Evolutionary conservation across 2,888 invertebrate species (phyloP), one percentile per base, ranked within the genome.

Genomic region (Eupithecia insigniata): DNA sequence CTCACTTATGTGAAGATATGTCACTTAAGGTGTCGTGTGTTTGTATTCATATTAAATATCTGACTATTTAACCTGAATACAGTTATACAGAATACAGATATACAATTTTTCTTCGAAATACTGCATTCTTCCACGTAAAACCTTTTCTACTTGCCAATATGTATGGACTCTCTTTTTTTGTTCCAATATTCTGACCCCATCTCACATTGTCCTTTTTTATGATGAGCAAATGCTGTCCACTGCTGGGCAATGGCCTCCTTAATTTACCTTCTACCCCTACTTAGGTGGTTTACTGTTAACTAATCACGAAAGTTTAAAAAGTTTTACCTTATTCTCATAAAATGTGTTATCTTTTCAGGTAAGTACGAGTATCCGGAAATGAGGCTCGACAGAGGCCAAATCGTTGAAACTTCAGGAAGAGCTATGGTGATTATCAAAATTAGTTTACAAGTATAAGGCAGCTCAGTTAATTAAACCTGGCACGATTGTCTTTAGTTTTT

Each of bases 261-360:
- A 12, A 12, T 34, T 7, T 18, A 34, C n/a, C n/a, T n/a, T n/a
- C n/a, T n/a, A n/a, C n/a, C n/a, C n/a, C n/a, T n/a, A n/a, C n/a
- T n/a, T n/a, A n/a, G n/a, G n/a, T n/a, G n/a, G n/a, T n/a, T n/a
- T n/a, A n/a, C n/a, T n/a, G n/a, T n/a, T n/a, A n/a, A n/a, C n/a
- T n/a, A n/a, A n/a, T n/a, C n/a, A n/a, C n/a, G n/a, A n/a, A n/a
- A n/a, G n/a, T n/a, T n/a, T n/a, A n/a, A n/a, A n/a, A n/a, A n/a
- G n/a, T n/a, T n/a, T n/a, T n/a, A n/a, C 22, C 64, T 36, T 26
- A 39, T 64, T 30, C 22, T 62, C 4, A 62, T 22, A 12, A 22
- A 32, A 12, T 62, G 1, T 65, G 30, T 46, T 28, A 12, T 84
- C 69, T 79, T 88, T 86, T 69, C 88, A 88, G 88, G 88, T 88